Conservation (phyloP, 1,140 invertebrate genomes). For the Drosophila busckii region DNA sequence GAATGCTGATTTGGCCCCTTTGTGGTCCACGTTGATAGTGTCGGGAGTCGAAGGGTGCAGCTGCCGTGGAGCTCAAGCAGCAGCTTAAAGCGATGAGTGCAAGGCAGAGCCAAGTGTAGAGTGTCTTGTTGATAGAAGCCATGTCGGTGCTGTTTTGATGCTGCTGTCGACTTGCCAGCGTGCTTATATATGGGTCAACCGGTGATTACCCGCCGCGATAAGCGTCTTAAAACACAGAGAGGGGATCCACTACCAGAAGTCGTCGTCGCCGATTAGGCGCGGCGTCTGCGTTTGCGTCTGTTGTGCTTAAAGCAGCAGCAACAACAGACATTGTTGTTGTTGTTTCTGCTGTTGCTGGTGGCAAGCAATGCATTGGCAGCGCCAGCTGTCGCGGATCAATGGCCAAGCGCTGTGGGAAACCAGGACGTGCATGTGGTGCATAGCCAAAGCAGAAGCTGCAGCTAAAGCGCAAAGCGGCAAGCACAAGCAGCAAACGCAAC, state of each 20-base stretch:
- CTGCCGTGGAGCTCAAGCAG: conserved; percentile 10
- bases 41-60: conserved; percentile 45
- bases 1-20: conserved; percentile 18
- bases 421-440: conserved; percentile 33
- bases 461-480: neutral
- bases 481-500: neutral
- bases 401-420: conserved; percentile 42
- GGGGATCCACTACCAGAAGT: conserved; percentile 26
- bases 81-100: conserved; percentile 37
- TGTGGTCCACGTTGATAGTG: conserved; percentile 16
- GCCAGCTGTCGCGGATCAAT: conserved; percentile 30
- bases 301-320: conserved; percentile 14
- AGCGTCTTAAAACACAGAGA: conserved; percentile 4
- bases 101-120: conserved; percentile 34
- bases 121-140: conserved; percentile 24
- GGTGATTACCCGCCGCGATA: conserved; percentile 22
- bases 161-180: neutral
- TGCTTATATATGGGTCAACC: conserved; percentile 37
- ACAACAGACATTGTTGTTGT: conserved; percentile 12
- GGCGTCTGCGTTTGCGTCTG: conserved; percentile 1
- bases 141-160: conserved; percentile 24
- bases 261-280: conserved; percentile 2
- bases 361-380: conserved; percentile 6
- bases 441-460: too few relatives aligned
- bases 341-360: conserved; percentile 15